phyloP scores from a whole-genome alignment of 2,888 invertebrate species.

The Uloborus plumipes region DNA sequence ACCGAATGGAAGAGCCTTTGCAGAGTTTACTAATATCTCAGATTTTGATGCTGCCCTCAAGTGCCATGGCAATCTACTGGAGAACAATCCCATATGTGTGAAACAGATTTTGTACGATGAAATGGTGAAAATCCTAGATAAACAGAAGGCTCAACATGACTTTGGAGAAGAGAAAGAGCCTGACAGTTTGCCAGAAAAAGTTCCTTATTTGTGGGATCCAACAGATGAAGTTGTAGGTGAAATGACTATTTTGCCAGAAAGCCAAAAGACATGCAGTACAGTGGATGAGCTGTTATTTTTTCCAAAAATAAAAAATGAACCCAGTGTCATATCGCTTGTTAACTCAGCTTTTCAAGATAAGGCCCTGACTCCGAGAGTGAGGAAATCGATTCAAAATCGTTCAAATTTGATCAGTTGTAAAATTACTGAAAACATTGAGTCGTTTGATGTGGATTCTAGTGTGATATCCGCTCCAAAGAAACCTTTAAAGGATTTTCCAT shows the following conservation, averaged over 20 bases:
- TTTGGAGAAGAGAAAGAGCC: background rate
- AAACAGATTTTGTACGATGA: conserved; percentile 56
- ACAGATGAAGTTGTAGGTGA: conserved; percentile 8
- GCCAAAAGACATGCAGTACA: background rate
- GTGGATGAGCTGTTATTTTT: background rate
- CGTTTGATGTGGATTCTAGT: too few species aligned
- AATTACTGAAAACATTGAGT: too few species aligned
- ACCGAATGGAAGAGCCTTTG: conserved; percentile 87
- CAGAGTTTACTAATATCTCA: conserved; percentile 82
- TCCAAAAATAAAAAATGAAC: background rate
- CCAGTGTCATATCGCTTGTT: background rate
- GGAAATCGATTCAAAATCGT: too few species aligned
- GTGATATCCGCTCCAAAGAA: too few species aligned
- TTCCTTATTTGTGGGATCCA: conserved; percentile 34
- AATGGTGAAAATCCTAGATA: conserved; percentile 37
- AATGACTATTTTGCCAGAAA: too few species aligned
- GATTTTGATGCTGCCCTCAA: conserved; percentile 81
- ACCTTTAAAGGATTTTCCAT: too few species aligned
- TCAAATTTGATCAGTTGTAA: too few species aligned
- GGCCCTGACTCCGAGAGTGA: too few species aligned
- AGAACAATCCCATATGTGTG: conserved; percentile 25
- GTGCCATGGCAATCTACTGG: conserved; percentile 74
- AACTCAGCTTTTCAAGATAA: background rate
- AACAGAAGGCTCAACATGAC: conserved; percentile 21
- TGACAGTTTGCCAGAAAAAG: conserved; percentile 20